Base-by-base conservation (phyloP, 2,888 invertebrate genomes). In the Neoascia interrupta region DNA sequence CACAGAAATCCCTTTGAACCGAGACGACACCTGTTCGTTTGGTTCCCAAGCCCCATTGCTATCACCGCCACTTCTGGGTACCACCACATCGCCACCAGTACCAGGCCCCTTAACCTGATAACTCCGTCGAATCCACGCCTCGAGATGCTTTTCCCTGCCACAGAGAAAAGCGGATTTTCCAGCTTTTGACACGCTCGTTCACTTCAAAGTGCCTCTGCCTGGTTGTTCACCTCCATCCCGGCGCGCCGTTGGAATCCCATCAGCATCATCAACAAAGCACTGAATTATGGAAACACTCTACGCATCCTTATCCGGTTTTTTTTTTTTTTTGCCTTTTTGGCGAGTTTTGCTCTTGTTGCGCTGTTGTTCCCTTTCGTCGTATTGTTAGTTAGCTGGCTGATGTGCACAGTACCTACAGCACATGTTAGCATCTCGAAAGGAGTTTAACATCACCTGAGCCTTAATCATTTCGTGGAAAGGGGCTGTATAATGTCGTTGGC, bases 181-280 rank as follows among this genome's bases (percentile, higher is more conserved):
- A 60, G 66, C 58, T 73, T 64, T 64, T 73, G 73, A 60, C 64
- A 73, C 66, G 73, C 73, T 73, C 58, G 53, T 73, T 73, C 73
- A 60, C 63, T 72, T 72, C 39, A 63, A 49, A 63, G 63, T 72
- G 60, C 28, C 26, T 41, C 15, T 31, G 54, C 13, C 31, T 47
- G 31, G 47, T 6, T 54, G 58, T 63, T 49, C 43, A 43, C 26
- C 43, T 39, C 13, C 51, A 8, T 37, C 15, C 31, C 39, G 8
- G 13, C 26, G 5, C 26, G 34, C 15, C 58, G 58, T 36, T 19
- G 47, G 58, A 49, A 43, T 68, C 58, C 51, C 53, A 45, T 60
- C 60, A 53, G 28, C 37, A 63, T 49, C 63, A 63, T 63, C 63
- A 63, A 56, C 63, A 63, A 49, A 63, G 49, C 61, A 41, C 49